phyloP scores from a whole-genome alignment of 2,888 invertebrate genomes.

The Drosophila algonquin region DNA sequence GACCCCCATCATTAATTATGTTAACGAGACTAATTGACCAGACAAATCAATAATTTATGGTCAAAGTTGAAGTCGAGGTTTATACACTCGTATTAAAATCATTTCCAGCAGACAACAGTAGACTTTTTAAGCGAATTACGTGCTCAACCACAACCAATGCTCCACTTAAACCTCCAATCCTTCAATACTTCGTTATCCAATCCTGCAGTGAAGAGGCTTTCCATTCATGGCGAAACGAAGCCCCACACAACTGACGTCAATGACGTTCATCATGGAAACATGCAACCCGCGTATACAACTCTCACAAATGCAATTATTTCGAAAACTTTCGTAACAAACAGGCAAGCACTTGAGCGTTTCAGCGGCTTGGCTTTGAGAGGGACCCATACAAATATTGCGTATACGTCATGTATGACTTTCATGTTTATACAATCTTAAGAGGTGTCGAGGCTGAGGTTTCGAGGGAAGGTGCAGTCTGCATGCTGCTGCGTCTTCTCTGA shows the following conservation, averaged over 20 bases:
- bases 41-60: constrained; percentile 34
- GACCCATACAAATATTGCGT: constrained; percentile 18
- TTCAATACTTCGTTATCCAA: not conserved
- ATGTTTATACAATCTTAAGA: constrained; percentile 9
- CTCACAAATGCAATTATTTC: constrained; percentile 28
- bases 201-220: not conserved
- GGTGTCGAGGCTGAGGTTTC: not conserved
- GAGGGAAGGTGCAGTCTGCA: not conserved
- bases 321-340: constrained; percentile 7
- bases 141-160: not conserved
- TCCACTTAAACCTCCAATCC: not conserved
- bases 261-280: not conserved
- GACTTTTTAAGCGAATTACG: constrained; percentile 3
- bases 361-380: constrained; percentile 10
- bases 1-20: constrained; percentile 47
- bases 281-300: not conserved
- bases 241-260: constrained; percentile 24
- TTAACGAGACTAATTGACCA: constrained; percentile 58
- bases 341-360: constrained; percentile 7
- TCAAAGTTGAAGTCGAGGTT: constrained; percentile 1
- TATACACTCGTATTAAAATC: not conserved
- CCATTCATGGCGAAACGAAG: not conserved
- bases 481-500: constrained; percentile 2
- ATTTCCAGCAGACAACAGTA: not conserved
- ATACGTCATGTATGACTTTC: constrained; percentile 39